Evolutionary conservation across 1,140 invertebrate species (phyloP), one percentile per base, ranked within the genome.

Genomic region (Andrena cerasifolii): DNA sequence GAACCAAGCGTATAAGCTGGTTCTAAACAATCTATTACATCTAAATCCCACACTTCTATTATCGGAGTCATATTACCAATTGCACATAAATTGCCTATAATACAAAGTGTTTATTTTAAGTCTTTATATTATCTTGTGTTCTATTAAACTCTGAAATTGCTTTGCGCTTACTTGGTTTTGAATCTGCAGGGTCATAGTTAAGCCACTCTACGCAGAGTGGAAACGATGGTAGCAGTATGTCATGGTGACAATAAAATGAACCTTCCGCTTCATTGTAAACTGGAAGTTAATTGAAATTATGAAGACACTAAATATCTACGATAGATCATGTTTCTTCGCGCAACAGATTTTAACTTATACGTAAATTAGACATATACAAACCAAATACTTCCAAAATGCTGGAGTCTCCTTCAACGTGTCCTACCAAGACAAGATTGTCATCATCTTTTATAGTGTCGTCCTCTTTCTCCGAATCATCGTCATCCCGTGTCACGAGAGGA

Each of bases 41-140:
- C 98, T 40, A 99, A 91, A 91, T 99, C 98, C 98, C 98, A 99
- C 14, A 99, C 94, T 79, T 98, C 95, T 74, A 99, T 99, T 54
- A 97, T 94, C 1, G 98, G 96, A 78, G 96, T 95, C 97, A 99
- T 98, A 49, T 95, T 96, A 18, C 98, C 98, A 85, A 99, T 94
- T 5, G 98, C 98, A 86, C 98, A 96, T 82, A 98, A 95, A 91
- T 98, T 99, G 24, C 96, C 97, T 93, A 83, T 54, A 86, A 80
- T 10, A 62, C 33, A 51, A 62, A 24, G 28, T 56, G 47, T 80
- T 70, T 47, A 43, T 62, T 24, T 10, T 54, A 24, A 26, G 47
- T 5, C 47, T 3, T 18, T 43, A 40, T 3, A 40, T 40, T 10
- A 40, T 40, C 36, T 10, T 40, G 36, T 40, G 10, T 36, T 18